Evolutionary conservation across 2,888 invertebrate species (phyloP).

Genomic region (Willowsia nigromaculata): DNA sequence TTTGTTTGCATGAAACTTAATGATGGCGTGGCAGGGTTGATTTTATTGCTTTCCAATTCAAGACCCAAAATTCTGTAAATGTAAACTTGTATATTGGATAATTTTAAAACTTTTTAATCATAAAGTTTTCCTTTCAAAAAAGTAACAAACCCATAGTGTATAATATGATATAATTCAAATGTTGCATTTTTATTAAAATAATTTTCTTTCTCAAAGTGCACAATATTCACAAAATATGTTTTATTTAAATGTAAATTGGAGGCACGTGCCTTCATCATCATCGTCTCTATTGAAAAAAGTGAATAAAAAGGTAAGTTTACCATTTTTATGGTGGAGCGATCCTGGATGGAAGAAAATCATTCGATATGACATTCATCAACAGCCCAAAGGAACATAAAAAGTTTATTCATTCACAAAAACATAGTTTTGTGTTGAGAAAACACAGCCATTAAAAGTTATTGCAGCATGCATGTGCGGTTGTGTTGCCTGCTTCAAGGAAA

Average conservation of each 20-base stretch:
- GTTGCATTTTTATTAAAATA: background rate
- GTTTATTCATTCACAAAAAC: background rate
- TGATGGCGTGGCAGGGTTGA: constrained; percentile 5
- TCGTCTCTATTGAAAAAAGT: background rate
- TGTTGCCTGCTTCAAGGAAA: background rate
- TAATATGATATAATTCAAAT: background rate
- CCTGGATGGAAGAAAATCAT: background rate
- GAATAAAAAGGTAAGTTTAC: background rate
- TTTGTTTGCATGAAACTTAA: constrained; percentile 19
- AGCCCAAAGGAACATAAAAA: background rate
- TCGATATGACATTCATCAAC: background rate
- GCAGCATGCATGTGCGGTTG: background rate
- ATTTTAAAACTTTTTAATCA: constrained; percentile 28
- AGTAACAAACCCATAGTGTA: background rate
- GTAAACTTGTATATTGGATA: background rate
- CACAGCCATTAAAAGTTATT: constrained; percentile 18
- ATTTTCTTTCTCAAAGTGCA: background rate
- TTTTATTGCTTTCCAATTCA: constrained; percentile 22
- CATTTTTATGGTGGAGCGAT: background rate
- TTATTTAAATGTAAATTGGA: background rate
- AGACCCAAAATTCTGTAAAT: background rate
- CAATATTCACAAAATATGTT: background rate
- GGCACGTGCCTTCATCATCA: background rate
- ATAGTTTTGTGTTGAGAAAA: background rate
- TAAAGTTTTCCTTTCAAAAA: constrained; percentile 16